Evolutionary conservation across 2,888 invertebrate genomes (phyloP), one percentile per base, ranked within the genome.

Genomic region (Phaonia tiefii): DNA sequence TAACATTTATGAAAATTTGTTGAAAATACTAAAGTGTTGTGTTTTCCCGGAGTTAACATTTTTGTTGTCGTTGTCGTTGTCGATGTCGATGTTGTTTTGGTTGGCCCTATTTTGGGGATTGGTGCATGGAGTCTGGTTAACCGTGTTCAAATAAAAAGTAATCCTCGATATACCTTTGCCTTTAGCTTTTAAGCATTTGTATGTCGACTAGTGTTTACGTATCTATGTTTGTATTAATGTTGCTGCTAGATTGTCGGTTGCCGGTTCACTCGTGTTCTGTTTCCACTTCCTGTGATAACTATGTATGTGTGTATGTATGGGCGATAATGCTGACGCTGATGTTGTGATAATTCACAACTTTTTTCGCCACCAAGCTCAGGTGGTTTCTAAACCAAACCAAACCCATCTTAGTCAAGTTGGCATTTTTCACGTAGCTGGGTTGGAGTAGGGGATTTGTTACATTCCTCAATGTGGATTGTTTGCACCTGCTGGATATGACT

Each of bases 251-350:
- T 31, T 31, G n/a, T 31, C 31, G 31, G n/a, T 8, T 31, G 31
- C 31, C 8, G 31, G n/a, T 8, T 31, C 49, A 56, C 54, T 22
- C 54, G 25, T 13, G 4, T 49, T 17, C 15, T n/a, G 7, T 15
- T 49, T 15, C 17, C 49, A n/a, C 4, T 15, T 49, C 49, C 7
- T 8, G 26, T 31, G n/a, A 3, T 31, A 31, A 31, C 1, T 31
- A 13, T 58, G 26, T 26, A 15, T 15, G 31, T 31, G 15, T 58
- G 58, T 15, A 13, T 58, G 1, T 13, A 8, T 54, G 54, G 73
- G 37, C 37, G 8, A 69, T 65, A 56, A 63, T 73, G 66, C 54
- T 80, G 74, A n/a, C n/a, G 75, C 72, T 73, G 74, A 77, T 74
- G 51, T 42, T 42, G 69, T 74, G 67, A 71, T 31, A 70, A 49